Conservation (phyloP, 2,888 invertebrate genomes). For the Eumerus sabulonum region DNA sequence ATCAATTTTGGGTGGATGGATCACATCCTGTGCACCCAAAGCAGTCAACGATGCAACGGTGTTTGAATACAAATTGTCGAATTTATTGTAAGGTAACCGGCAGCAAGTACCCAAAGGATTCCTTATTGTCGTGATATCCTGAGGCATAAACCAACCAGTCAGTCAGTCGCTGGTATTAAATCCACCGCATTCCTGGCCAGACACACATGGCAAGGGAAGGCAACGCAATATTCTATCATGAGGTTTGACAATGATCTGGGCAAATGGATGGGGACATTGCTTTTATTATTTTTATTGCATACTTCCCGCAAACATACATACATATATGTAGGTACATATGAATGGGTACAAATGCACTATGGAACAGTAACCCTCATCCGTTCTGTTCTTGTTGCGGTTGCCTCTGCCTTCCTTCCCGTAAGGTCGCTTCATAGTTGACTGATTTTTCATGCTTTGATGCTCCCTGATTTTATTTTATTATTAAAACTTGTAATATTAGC, state of each 20-base stretch:
- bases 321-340: neutral
- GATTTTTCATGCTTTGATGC: constrained; percentile 78
- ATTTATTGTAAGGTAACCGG: constrained; percentile 62
- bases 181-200: neutral
- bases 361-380: constrained; percentile 11
- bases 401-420: constrained; percentile 22
- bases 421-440: constrained; percentile 76
- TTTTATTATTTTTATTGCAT: constrained; percentile 66
- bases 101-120: constrained; percentile 39
- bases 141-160: constrained; percentile 29
- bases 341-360: constrained; percentile 20
- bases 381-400: constrained; percentile 8
- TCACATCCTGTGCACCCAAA: constrained; percentile 19
- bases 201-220: constrained; percentile 4
- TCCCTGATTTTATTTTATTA: constrained; percentile 77
- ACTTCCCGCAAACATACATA: constrained; percentile 31
- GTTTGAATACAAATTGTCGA: constrained; percentile 67
- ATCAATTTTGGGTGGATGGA: neutral
- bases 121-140: constrained; percentile 20
- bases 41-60: constrained; percentile 63
- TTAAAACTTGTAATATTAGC: constrained; percentile 72
- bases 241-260: constrained; percentile 60
- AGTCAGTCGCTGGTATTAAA: neutral
- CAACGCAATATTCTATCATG: constrained; percentile 62
- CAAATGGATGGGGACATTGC: constrained; percentile 42